phyloP scores from a whole-genome alignment of 2,888 invertebrate species.

The Leptodirus hochenwartii region DNA sequence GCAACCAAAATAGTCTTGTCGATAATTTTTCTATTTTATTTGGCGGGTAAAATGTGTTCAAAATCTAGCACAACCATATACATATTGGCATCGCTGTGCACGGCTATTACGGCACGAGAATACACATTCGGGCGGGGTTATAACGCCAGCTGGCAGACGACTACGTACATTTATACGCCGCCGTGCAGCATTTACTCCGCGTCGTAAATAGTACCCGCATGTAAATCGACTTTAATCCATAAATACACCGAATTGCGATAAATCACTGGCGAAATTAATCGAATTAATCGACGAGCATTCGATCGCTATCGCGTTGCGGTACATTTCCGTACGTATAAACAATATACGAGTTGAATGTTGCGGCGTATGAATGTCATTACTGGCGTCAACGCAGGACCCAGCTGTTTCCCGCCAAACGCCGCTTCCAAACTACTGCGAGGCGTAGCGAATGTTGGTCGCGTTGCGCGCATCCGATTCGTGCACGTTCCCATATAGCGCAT shows the following conservation, averaged over 20 bases:
- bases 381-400: constrained; percentile 36
- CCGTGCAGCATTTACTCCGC: constrained; percentile 25
- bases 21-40: no score
- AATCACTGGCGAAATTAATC: constrained; percentile 2
- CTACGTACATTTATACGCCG: constrained; percentile 29
- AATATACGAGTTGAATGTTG: constrained; percentile 8
- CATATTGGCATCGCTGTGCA: no score
- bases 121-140: constrained; percentile 36
- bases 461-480: constrained; percentile 16
- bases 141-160: constrained; percentile 38
- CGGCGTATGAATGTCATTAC: constrained; percentile 26
- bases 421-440: constrained; percentile 43
- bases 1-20: no score
- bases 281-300: constrained; percentile 3
- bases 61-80: no score
- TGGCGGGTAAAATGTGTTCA: no score
- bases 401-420: constrained; percentile 53
- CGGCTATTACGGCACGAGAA: no score
- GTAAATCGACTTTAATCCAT: constrained; percentile 8
- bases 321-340: constrained; percentile 2
- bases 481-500: constrained; percentile 18
- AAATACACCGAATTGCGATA: constrained; percentile 4
- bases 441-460: constrained; percentile 32
- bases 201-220: constrained; percentile 25
- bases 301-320: constrained; percentile 6